These are phyloP conservation scores for Augiades crinisus DNA, from an alignment of 2,888 invertebrate genomes.

Conservation along the genomic window DNA sequence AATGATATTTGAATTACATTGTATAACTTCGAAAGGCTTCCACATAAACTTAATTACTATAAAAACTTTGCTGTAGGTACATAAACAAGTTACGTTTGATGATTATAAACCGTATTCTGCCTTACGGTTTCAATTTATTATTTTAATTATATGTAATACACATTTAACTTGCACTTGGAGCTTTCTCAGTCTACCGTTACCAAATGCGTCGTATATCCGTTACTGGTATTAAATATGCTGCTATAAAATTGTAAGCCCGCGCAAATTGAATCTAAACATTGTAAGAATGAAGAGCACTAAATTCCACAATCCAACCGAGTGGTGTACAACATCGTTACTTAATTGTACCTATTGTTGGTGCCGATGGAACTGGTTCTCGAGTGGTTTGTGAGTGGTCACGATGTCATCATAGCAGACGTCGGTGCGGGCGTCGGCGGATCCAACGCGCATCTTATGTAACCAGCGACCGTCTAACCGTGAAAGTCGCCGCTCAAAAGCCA, in stretches of 20 bases:
- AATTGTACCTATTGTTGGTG: conserved; percentile 40
- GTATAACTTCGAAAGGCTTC: too few species aligned
- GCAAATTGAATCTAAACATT: neutral
- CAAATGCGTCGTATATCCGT: neutral
- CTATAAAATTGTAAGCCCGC: neutral
- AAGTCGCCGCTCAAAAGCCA: conserved; percentile 80
- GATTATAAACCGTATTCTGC: too few species aligned
- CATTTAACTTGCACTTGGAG: neutral
- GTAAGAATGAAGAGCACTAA: neutral
- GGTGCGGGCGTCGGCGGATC: conserved; percentile 46
- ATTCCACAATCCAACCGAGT: neutral
- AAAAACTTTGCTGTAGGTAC: too few species aligned
- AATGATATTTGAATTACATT: too few species aligned
- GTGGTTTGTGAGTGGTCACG: conserved; percentile 52
- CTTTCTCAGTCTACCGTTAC: neutral
- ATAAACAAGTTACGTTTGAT: too few species aligned
- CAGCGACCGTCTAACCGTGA: conserved; percentile 77
- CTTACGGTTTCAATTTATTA: too few species aligned
- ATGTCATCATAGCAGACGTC: conserved; percentile 70
- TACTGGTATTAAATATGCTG: neutral
- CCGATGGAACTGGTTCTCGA: conserved; percentile 55
- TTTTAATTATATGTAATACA: too few species aligned
- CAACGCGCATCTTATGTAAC: conserved; percentile 74
- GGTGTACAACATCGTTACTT: conserved; percentile 31
- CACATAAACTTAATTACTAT: too few species aligned